These are phyloP conservation scores for Philereme transversata DNA, from an alignment of 2,888 invertebrate species.

Conservation along the genomic window DNA sequence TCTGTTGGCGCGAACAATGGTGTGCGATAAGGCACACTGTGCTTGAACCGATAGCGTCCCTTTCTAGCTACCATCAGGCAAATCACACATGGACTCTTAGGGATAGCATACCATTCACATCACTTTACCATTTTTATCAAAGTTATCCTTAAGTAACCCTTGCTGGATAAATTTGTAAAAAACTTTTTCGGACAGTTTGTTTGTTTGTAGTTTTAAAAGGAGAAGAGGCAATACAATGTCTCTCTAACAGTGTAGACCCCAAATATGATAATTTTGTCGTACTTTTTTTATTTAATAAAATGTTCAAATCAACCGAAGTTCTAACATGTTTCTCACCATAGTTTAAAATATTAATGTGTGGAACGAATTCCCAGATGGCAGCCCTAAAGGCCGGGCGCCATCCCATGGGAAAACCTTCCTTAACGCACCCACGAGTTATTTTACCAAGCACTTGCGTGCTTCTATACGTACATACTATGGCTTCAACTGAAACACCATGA, in stretches of 20 bases:
- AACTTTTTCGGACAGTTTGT: too few species aligned
- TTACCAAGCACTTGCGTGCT: conserved; percentile 12
- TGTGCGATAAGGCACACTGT: conserved; percentile 80
- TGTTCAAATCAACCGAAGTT: conserved; percentile 10
- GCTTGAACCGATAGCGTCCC: conserved; percentile 65
- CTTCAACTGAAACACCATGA: conserved; percentile 11
- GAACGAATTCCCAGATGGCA: conserved; percentile 30
- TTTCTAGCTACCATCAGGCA: conserved; percentile 39
- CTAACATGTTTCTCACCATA: conserved; percentile 17
- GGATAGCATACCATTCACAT: not conserved
- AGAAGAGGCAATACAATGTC: not conserved
- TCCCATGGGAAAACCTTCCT: conserved; percentile 32
- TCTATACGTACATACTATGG: not conserved
- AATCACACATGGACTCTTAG: conserved; percentile 35
- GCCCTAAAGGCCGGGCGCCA: conserved; percentile 31
- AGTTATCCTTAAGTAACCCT: too few species aligned
- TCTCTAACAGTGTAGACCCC: too few species aligned
- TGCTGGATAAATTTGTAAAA: too few species aligned
- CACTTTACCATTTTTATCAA: too few species aligned
- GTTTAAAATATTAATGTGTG: conserved; percentile 13
- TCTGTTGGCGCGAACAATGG: conserved; percentile 82
- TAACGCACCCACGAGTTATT: conserved; percentile 25
- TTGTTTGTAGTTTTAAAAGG: not conserved
- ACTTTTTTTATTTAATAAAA: conserved; percentile 14
- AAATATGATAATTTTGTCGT: not conserved